These are phyloP conservation scores for Euplexia lucipara DNA, from an alignment of 2,888 invertebrate species.

Conservation along the genomic window DNA sequence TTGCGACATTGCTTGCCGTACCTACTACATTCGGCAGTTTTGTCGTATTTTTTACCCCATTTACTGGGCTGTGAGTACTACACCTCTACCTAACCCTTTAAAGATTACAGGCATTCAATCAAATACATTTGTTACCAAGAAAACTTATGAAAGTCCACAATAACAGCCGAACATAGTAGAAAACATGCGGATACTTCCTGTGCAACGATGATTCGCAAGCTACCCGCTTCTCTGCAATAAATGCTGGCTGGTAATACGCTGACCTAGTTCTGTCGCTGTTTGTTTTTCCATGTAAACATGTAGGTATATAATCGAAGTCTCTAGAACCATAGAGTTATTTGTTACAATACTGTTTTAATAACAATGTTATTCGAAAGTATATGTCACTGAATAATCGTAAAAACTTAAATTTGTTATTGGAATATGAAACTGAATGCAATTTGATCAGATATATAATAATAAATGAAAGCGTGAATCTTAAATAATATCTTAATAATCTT, in stretches of 20 bases:
- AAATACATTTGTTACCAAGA: conserved; percentile 9
- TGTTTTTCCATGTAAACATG: conserved; percentile 64
- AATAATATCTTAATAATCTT: too few species aligned
- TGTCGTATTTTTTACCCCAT: too few species aligned
- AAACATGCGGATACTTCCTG: conserved; percentile 44
- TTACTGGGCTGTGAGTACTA: too few species aligned
- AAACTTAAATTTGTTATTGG: too few species aligned
- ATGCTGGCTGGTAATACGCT: conserved; percentile 67
- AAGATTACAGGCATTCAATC: too few species aligned
- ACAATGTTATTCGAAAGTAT: conserved; percentile 11
- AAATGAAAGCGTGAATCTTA: too few species aligned
- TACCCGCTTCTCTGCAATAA: conserved; percentile 67
- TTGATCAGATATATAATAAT: too few species aligned
- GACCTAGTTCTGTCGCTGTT: conserved; percentile 73
- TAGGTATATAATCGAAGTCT: conserved; percentile 46
- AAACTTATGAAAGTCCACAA: conserved; percentile 28
- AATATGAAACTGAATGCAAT: too few species aligned
- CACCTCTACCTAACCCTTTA: too few species aligned
- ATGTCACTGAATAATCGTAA: not conserved
- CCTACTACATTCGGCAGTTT: too few species aligned
- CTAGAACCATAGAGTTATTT: conserved; percentile 49
- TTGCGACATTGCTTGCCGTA: too few species aligned
- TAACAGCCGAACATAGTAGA: conserved; percentile 41
- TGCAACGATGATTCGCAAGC: conserved; percentile 62
- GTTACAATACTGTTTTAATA: conserved; percentile 38